Base-by-base conservation (phyloP, 2,888 invertebrate species). In the Drosophila ezoana region DNA sequence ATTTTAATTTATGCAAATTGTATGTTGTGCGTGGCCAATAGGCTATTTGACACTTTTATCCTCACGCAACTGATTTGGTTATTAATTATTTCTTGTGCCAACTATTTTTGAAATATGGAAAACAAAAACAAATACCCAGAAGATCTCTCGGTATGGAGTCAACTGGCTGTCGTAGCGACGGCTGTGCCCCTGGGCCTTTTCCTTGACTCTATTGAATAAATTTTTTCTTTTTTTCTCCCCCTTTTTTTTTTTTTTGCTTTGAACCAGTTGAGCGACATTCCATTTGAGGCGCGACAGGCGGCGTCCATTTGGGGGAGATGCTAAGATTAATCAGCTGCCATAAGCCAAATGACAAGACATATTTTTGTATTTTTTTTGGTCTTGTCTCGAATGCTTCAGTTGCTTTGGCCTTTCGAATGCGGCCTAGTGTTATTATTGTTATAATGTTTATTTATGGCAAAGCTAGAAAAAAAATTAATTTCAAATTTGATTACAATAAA, bases 321-420 rank as follows among this genome's bases (percentile, higher is more conserved):
- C 77, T 79, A 81, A 85, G 84, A 85, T 85, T 87, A 87, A 85
- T 85, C 87, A 87, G 87, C 84, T 85, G 87, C 83, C 82, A 85
- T 85, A 83, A 82, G 81, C 80, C 86, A 85, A 85, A 85, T 87
- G 84, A 87, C 85, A 85, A 74, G 85, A 79, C 87, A 87, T 75
- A 87, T 80, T 82, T 79, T 65, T 65, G 20, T 51, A 20, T 23
- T 18, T 28, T 41, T 59, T 66, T 72, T 65, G 9, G 44, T 56
- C 52, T 65, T 62, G 62, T 48, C 54, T 65, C 64, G 38, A 51
- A n/a, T 37, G 43, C 41, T 49, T 49, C 57, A 54, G 28, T 4
- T 33, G n/a, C 18, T 45, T 52, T 43, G 38, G 51, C 44, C 69
- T 64, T 60, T 61, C 58, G 41, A 67, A 62, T 58, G 49, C 35